Conservation (phyloP, 2,113 vertebrate species). For the Cathartes aura region DNA sequence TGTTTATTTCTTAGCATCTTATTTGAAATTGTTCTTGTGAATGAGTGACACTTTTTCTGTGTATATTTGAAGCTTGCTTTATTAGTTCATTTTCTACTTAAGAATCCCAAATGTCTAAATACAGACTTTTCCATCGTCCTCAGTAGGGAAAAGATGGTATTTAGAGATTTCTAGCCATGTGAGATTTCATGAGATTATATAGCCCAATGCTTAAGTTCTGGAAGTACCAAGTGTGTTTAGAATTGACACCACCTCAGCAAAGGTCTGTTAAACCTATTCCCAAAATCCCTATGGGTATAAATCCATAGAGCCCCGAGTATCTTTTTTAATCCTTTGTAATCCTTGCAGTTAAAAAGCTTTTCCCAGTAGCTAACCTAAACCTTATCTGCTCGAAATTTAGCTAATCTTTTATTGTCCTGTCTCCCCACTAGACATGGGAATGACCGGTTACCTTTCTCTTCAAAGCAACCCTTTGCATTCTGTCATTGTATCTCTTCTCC, state of each 20-base stretch:
- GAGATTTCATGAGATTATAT: not conserved
- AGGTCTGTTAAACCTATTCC: not conserved
- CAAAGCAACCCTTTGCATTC: not conserved
- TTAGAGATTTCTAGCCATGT: not conserved
- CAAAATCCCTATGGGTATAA: not conserved
- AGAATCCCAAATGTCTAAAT: not conserved
- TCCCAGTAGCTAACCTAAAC: not conserved
- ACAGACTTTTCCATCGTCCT: not conserved
- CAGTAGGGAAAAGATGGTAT: not conserved
- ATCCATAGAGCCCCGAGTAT: not conserved
- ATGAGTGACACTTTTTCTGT: slow-evolving; percentile 13
- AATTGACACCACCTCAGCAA: not conserved
- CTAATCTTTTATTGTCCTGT: not conserved
- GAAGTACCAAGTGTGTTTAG: not conserved
- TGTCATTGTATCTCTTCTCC: not conserved
- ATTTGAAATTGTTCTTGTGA: slow-evolving; percentile 39
- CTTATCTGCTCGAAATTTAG: not conserved
- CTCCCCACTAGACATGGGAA: not conserved
- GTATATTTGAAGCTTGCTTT: not conserved
- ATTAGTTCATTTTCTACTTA: slow-evolving; percentile 29
- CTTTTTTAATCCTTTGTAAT: slow-evolving; percentile 38
- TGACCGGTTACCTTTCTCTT: not conserved
- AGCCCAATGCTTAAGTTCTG: not conserved
- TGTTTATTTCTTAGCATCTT: slow-evolving; percentile 38
- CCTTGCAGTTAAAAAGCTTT: slow-evolving; percentile 13